Evolutionary conservation across 2,113 vertebrate genomes (phyloP), one percentile per base, ranked within the genome.

Genomic region (Halcyon senegalensis): DNA sequence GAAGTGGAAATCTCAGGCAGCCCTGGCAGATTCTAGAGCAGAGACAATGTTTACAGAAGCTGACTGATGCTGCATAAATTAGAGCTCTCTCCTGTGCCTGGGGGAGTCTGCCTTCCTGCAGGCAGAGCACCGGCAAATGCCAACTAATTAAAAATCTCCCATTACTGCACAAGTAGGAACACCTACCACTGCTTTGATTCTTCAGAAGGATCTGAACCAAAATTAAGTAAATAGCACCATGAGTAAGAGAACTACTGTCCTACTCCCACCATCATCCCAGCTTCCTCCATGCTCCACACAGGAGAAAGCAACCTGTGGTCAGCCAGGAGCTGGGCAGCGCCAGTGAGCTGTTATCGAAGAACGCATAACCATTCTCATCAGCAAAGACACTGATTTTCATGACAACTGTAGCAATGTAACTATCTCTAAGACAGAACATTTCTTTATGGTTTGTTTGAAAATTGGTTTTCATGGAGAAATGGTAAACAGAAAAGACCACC

Each of bases 71-170:
- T n/a, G 53, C 30, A 69, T 19, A 84, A 67, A 81, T 18, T 27
- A 39, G 41, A 58, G 58, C 1, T 70, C 27, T 88, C 19, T 41
- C 39, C 43, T 0, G 1, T 50, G 69, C 50, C 44, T 0, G 1
- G 46, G 30, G 28, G 16, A 79, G 62, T 70, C 82, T 72, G 70
- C 53, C 35, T 64, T 64, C 41, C 59, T 69, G 63, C 27, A 67
- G 18, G 18, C 69, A 83, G n/a, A 84, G 51, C 53, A 70, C 37
- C 75, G 79, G 81, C 53, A 95, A 85, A 86, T 43, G 33, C 16
- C 62, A 78, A 8, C 59, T 94, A 46, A 80, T 67, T 64, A 77
- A 2, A 81, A 68, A 64, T 35, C 72, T 90, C 11, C 0, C 17
- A 12, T n/a, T 72, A 69, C 14, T 48, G 50, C 89, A 37, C 31